Percentiles rank a stretch among this genome's conserved stretches.
phyloP scores from a whole-genome alignment of 2,888 invertebrate genomes.

The Clusia tigrina region DNA sequence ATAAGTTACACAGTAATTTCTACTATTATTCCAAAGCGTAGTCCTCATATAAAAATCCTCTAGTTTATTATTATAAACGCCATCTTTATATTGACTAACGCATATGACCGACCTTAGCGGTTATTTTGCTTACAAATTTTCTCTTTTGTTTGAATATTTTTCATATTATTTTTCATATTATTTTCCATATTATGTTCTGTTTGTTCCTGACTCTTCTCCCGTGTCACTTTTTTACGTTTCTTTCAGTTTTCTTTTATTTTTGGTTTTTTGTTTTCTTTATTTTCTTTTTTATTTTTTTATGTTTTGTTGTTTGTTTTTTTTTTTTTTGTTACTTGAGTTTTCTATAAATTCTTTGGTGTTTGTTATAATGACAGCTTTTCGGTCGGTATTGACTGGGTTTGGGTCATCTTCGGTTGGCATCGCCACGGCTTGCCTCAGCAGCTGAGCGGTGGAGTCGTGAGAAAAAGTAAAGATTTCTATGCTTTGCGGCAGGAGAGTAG shows the following conservation, averaged over 20 bases:
- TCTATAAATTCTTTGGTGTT: slow-evolving; percentile 10
- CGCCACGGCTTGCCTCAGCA: not conserved
- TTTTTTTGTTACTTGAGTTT: not conserved
- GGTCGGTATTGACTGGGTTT: slow-evolving; percentile 12
- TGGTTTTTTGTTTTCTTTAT: not conserved
- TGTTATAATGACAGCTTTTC: slow-evolving; percentile 15
- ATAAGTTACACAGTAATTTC: too few species aligned
- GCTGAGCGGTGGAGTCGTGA: too few species aligned
- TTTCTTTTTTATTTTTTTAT: not conserved
- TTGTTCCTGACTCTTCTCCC: too few species aligned
- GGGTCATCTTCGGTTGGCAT: slow-evolving; percentile 16
- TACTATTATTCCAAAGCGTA: too few species aligned
- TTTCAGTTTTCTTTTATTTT: too few species aligned
- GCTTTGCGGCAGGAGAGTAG: not conserved
- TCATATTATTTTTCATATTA: not conserved
- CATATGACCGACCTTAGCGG: too few species aligned
- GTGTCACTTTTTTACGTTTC: too few species aligned
- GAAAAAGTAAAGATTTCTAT: not conserved
- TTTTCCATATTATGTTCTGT: not conserved
- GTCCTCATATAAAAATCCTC: too few species aligned
- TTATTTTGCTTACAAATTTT: not conserved
- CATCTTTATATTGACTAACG: too few species aligned
- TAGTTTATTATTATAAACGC: too few species aligned
- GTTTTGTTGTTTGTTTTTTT: slow-evolving; percentile 2
- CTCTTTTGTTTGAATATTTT: not conserved